Evolutionary conservation across 2,113 vertebrate genomes (phyloP), one percentile per base, ranked within the genome.

Genomic region (Jacana jacana): DNA sequence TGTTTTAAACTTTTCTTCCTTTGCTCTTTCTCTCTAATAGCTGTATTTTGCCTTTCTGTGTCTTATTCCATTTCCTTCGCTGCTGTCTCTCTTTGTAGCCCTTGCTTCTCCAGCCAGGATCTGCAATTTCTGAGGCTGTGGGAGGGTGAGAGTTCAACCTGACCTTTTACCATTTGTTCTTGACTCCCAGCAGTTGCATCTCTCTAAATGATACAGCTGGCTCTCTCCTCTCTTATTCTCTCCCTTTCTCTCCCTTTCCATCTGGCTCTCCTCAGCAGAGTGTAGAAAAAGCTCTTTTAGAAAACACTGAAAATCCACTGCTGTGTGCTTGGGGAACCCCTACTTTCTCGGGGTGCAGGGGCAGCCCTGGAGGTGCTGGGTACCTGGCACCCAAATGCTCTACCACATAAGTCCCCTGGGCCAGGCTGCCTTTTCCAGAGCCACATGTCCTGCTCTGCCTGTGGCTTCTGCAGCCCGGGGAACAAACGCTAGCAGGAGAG

Each of bases 91-190:
- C 69, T 77, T 78, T 70, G 44, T 28, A 83, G 49, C 51, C 37
- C 54, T 63, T 88, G 10, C 39, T 68, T 93, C 46, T 88, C 63
- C 42, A 86, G 16, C 28, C 49, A 90, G 37, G 54, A 73, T 63
- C 63, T 0, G 0, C 28, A 77, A 7, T 86, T 95, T 90, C 66
- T 58, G 76, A 66, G 68, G n/a, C 86, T 4, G 13, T 78, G 64
- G 48, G 55, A 90, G 55, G 7, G 19, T 63, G 44, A 73, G 54
- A 40, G 54, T 93, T 81, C 91, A 93, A 58, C 58, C 49, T 82
- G 85, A 88, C 35, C 60, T 83, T 91, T 73, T 86, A 83, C 46
- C 66, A 24, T 88, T 91, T 91, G 49, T 77, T 86, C 27, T 57
- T 77, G 28, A 83, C 72, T 89, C 54, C 23, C 28, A 49, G 76